phyloP scores from a whole-genome alignment of 2,797 vertebrate genomes.

The Ficedula albicollis region DNA sequence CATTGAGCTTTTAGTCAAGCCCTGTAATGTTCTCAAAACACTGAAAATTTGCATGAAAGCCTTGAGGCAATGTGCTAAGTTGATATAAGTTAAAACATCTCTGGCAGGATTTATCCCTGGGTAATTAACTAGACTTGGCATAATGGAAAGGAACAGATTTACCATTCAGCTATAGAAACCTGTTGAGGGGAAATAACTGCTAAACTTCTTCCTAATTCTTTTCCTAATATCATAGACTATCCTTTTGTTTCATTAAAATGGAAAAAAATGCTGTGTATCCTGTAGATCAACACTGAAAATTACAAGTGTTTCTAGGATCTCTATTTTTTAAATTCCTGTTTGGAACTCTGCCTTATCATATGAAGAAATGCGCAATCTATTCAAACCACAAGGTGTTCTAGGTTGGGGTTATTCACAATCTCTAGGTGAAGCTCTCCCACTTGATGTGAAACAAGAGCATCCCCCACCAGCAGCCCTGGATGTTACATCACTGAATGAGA shows the following conservation, averaged over 20 bases:
- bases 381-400: not conserved
- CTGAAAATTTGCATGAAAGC: slow-evolving; percentile 35
- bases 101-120: not conserved
- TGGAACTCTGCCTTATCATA: not conserved
- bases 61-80: not conserved
- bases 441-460: not conserved
- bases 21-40: not conserved
- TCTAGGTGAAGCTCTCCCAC: not conserved
- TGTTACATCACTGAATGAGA: not conserved
- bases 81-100: not conserved
- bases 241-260: not conserved
- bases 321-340: not conserved
- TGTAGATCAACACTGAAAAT: not conserved
- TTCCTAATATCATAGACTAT: not conserved
- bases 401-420: not conserved
- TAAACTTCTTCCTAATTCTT: not conserved
- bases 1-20: not conserved
- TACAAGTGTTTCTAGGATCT: too few species aligned
- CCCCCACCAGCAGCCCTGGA: not conserved
- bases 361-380: not conserved
- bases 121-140: not conserved
- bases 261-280: not conserved
- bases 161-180: not conserved
- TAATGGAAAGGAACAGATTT: not conserved
- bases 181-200: not conserved